Conservation (phyloP, 2,113 vertebrate species). For the Chionis minor region DNA sequence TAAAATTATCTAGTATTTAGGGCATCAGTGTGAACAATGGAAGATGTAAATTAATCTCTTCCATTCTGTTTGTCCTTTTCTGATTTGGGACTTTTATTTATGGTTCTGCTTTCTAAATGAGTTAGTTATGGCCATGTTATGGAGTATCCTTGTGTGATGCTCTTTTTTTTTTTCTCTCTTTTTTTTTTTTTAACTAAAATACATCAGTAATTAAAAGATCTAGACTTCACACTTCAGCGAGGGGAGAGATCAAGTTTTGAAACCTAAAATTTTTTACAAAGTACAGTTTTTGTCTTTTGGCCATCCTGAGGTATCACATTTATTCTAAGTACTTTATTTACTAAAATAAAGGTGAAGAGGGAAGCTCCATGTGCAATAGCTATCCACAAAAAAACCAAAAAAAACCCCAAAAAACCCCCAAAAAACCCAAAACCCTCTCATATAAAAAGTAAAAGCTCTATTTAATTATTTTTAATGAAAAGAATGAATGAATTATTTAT, state of each 20-base stretch:
- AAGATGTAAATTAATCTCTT: not conserved
- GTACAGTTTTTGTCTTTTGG: not conserved
- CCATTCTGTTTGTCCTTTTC: not conserved
- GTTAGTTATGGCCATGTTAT: not conserved
- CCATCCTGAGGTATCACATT: not conserved
- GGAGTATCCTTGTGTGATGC: not conserved
- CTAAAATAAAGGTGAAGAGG: not conserved
- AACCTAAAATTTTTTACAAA: not conserved
- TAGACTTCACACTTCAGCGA: not conserved
- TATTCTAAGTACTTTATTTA: not conserved
- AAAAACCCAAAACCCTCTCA: too few species aligned
- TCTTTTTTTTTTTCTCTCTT: fast-evolving
- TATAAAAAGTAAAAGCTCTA: not conserved
- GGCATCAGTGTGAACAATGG: not conserved
- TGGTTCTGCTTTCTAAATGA: not conserved
- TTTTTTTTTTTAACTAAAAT: not conserved
- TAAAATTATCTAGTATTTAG: not conserved
- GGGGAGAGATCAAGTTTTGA: not conserved
- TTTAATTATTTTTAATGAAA: not conserved
- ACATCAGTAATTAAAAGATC: not conserved
- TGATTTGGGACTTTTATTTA: not conserved
- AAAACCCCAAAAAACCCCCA: too few species aligned
- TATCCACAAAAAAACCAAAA: not conserved
- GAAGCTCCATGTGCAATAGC: not conserved
- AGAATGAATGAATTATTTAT: not conserved